phyloP scores from a whole-genome alignment of 2,113 vertebrate genomes.

The Onychostruthus taczanowskii region DNA sequence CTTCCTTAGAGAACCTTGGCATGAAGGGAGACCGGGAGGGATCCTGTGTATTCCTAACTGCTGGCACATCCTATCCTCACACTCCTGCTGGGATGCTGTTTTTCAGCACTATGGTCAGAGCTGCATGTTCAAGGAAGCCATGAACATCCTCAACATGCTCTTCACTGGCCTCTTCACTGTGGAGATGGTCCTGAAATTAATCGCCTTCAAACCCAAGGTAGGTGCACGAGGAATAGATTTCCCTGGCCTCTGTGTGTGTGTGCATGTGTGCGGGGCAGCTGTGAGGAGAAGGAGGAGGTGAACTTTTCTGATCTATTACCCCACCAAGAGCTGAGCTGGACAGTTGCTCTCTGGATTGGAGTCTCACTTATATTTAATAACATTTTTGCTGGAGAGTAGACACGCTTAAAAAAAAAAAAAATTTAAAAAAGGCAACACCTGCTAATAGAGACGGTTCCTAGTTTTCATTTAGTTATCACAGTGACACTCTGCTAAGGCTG shows the following conservation, averaged over 20 bases:
- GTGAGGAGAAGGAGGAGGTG: constrained; percentile 45
- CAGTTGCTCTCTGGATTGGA: constrained; percentile 35
- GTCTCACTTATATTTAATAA: constrained; percentile 24
- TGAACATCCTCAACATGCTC: constrained; percentile 99
- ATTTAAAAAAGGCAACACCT: neutral
- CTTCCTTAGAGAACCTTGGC: neutral
- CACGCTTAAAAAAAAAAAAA: neutral
- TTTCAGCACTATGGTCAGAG: constrained; percentile 96
- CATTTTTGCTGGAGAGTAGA: constrained; percentile 12
- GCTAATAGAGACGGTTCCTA: neutral
- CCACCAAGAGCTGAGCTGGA: constrained; percentile 15
- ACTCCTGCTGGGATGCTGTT: neutral
- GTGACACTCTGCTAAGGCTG: neutral
- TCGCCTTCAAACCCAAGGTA: constrained; percentile 99
- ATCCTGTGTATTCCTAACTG: neutral
- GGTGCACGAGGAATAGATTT: constrained; percentile 9
- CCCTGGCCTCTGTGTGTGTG: neutral
- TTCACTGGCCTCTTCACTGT: constrained; percentile 99
- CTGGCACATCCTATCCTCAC: neutral
- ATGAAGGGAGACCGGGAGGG: neutral
- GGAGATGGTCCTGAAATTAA: constrained; percentile 98
- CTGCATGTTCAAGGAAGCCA: constrained; percentile 91
- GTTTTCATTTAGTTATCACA: neutral
- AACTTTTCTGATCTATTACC: constrained; percentile 4
- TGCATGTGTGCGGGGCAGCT: neutral